Percentiles rank a stretch among this genome's conserved stretches.
phyloP scores from a whole-genome alignment of 2,888 invertebrate genomes.

The Lottia scabra region DNA sequence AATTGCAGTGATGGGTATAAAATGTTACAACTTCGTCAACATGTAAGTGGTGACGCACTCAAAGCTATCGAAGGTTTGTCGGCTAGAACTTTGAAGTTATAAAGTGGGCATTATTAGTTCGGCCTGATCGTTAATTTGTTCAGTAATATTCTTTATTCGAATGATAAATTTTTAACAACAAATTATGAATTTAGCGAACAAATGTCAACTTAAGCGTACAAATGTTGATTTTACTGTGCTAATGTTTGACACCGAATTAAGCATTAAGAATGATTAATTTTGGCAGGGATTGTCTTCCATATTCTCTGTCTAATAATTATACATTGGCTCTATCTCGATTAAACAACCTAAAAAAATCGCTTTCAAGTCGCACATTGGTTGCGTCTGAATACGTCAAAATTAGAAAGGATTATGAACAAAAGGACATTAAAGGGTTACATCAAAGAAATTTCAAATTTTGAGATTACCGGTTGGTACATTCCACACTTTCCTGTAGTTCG shows the following conservation, averaged over 20 bases:
- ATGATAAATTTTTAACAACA: too few species aligned
- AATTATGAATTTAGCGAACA: too few species aligned
- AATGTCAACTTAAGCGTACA: too few species aligned
- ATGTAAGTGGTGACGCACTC: background rate
- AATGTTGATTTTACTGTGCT: too few species aligned
- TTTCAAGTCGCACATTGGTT: background rate
- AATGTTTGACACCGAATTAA: too few species aligned
- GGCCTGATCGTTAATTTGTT: too few species aligned
- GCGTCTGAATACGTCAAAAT: background rate
- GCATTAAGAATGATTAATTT: too few species aligned
- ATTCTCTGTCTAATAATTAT: background rate
- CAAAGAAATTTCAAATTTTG: background rate
- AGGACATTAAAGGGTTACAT: background rate
- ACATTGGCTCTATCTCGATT: background rate
- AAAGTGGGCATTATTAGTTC: too few species aligned
- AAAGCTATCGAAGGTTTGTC: background rate
- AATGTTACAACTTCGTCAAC: background rate
- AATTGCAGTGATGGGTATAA: background rate
- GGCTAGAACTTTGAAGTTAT: background rate
- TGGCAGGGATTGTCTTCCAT: too few species aligned
- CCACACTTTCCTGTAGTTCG: background rate
- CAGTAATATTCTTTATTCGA: too few species aligned
- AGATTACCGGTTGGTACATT: background rate
- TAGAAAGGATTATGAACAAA: background rate
- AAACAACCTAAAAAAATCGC: background rate